Base-by-base conservation (phyloP, 2,797 vertebrate species). In the Ateles fusciceps region DNA sequence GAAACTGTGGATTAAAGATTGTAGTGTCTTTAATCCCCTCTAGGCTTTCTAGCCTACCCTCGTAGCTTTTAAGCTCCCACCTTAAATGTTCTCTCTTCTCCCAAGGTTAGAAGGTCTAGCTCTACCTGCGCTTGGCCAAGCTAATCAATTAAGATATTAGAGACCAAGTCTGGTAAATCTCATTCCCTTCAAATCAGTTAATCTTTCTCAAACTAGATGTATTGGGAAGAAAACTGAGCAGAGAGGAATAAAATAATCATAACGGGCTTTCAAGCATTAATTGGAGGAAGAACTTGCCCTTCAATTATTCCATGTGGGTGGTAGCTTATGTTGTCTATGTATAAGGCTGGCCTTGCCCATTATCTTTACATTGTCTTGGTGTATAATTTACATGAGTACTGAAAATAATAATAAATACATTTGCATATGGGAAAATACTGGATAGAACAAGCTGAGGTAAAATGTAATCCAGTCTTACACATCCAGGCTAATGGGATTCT, bases 401-500 rank as follows among this genome's bases (percentile, higher is more conserved):
- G 28, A 85, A 94, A 93, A 93, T 33, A 89, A 83, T 48, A 89
- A 91, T 85, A 93, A 48, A 19, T 5, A 8, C 30, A 19, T 64
- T 91, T n/a, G 52, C 50, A 28, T 1, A 1, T 57, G 71, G 55
- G 61, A 88, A 97, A 97, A 91, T 83, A 68, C 30, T 42, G 33
- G 95, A 76, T 17, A 91, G 61, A 85, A 46, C 0, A 3, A 87
- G 64, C 39, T 24, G n/a, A 86, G 72, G 59, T 92, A 93, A 85
- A 89, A 80, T 74, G 59, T 50, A 91, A 92, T 68, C 57, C 33
- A 80, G 75, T 86, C 26, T 75, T 96, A 44, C 68, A 87, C 71
- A 85, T 68, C 42, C 42, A 28, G 76, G 61, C 68, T 96, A 94
- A 85, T 93, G 59, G 26, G 44, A 90, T 92, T 93, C 87, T 94